Base-by-base conservation (phyloP, 2,113 vertebrate genomes). In the Carassius carassius region DNA sequence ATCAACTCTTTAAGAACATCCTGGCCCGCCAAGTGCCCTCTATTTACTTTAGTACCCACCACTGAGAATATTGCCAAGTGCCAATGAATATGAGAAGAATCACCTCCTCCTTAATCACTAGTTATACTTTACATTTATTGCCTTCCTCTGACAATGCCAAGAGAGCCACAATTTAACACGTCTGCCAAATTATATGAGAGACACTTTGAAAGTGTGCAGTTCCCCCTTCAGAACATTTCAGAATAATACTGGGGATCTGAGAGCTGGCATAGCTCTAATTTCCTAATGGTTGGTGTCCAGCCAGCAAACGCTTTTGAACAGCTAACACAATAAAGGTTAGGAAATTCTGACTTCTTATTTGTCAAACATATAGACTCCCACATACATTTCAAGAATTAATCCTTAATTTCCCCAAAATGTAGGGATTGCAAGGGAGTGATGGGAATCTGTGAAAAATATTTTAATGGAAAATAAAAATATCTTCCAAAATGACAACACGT, bases 51-150 rank as follows among this genome's bases (percentile, higher is more conserved):
- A 88, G 87, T 83, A 75, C 51, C 63, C 44, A 87, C 62, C 23
- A 44, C n/a, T 14, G 56, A 84, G 89, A 47, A 29, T 84, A 88
- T 86, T 74, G 56, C 65, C 49, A 85, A 86, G 91, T 86, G 85
- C 89, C 87, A 88, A 92, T 83, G 88, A 89, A 90, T 86, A 87
- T 83, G 86, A 56, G 77, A 70, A 44, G 73, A 89, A 90, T 89
- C 88, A 44, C 21, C 62, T 85, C 78, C 85, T 67, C 82, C 72
- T 47, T 93, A 93, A 93, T 89, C 89, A 84, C 80, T 83, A 81
- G 85, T 88, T 89, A 89, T 89, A 86, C 82, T 90, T 93, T 88
- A 92, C 90, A 47, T 70, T 90, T 86, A 88, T 89, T 76, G 84
- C 56, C 19, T 51, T 17, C 6, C 25, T 77, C 72, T 86, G 78